Evolutionary conservation across 2,888 invertebrate genomes (phyloP), one percentile per base, ranked within the genome.

Genomic region (Branchellion lobata): DNA sequence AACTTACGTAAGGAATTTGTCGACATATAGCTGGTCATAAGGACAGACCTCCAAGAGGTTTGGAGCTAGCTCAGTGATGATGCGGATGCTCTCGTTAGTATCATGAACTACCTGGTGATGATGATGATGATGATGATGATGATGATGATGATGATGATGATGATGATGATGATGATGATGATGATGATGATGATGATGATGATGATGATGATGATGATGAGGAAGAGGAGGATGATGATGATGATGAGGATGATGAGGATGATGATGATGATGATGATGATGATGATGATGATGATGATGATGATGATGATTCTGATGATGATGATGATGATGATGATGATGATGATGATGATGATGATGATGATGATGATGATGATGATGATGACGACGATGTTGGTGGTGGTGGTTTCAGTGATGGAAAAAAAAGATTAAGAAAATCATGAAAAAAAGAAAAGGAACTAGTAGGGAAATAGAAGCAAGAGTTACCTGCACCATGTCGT

Each of bases 81-180:
- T 57, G 11, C 61, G 5, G 14, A n/a, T 57, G n/a, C 61, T 57
- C 24, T 57, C 61, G 3, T 57, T 5, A 57, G 3, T 5, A n/a
- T 57, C 61, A 24, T 57, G 24, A 18, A 57, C 61, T n/a, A 57
- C 61, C 61, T 57, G 83, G 8, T 11, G 65, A 65, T 65, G 65
- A 65, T 65, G 65, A 65, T 65, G 65, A 65, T 3, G 65, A 65
- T 3, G 72, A 72, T 5, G 72, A 72, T 5, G 72, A 72, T 5
- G 72, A 72, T 72, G 72, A 72, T 72, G 72, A 72, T 72, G 72
- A 72, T 72, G 72, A 72, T 72, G 29, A 72, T 72, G 72, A 14
- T 72, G 72, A 14, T 72, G 72, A 72, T 72, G 72, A 27, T 72
- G 72, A 72, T 72, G 72, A 11, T 72, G 72, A 72, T 72, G 72